phyloP scores from a whole-genome alignment of 2,888 invertebrate genomes.

The Tiliacea aurago region DNA sequence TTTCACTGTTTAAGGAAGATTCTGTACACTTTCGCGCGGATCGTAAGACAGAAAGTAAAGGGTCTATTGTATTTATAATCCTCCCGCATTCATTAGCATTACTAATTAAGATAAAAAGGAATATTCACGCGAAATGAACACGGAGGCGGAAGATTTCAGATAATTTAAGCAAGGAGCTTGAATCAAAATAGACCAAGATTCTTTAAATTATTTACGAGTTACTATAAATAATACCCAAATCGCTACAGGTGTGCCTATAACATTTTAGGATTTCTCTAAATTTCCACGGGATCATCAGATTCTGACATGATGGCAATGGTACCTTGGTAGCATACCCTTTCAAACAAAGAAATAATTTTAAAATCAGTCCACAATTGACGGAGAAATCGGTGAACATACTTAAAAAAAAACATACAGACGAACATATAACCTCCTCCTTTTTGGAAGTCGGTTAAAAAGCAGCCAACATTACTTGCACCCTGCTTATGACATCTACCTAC shows the following conservation, averaged over 20 bases:
- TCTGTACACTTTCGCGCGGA: slow-evolving; percentile 11
- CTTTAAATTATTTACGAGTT: slow-evolving; percentile 19
- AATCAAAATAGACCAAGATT: slow-evolving; percentile 23
- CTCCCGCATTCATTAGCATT: slow-evolving; percentile 54
- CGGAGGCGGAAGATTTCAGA: slow-evolving; percentile 42
- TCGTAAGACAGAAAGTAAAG: slow-evolving; percentile 41
- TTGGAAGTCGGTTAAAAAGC: background rate
- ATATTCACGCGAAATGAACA: slow-evolving; percentile 45
- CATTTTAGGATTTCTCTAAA: no score
- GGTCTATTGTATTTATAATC: slow-evolving; percentile 57
- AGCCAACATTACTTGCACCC: background rate
- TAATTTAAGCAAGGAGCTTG: slow-evolving; percentile 25
- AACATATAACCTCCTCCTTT: no score
- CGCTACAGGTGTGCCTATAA: no score
- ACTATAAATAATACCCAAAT: no score
- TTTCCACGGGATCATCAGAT: no score
- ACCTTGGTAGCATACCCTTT: no score
- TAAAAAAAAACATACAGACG: no score
- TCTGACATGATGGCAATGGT: no score
- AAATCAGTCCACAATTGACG: no score
- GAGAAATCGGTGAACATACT: no score
- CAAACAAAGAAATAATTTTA: no score
- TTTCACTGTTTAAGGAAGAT: slow-evolving; percentile 33
- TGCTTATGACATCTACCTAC: background rate
- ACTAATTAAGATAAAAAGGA: slow-evolving; percentile 60